These are phyloP conservation scores for Branchinecta lynchi DNA, from an alignment of 1,140 invertebrate genomes.

Conservation along the genomic window DNA sequence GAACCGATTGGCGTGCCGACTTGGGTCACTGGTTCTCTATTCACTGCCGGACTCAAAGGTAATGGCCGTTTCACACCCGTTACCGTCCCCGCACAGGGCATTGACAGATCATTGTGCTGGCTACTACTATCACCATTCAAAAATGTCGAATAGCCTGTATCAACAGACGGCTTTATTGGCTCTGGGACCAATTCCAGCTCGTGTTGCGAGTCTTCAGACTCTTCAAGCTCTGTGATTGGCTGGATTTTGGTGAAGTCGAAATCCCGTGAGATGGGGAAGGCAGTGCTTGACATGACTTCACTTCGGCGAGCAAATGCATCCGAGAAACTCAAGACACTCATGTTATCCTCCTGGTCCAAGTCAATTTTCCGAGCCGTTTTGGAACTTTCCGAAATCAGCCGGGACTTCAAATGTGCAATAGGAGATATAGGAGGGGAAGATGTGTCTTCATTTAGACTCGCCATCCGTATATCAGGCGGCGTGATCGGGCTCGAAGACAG, in stretches of 20 bases:
- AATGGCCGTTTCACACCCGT: conserved; percentile 7
- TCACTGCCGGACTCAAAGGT: not conserved
- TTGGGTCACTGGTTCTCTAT: not conserved
- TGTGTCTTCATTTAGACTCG: not conserved
- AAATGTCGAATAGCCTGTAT: conserved; percentile 1
- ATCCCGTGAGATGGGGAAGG: not conserved
- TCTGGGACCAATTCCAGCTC: not conserved
- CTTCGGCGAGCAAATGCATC: not conserved
- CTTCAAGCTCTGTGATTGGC: conserved; percentile 1
- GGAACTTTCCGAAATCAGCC: not conserved
- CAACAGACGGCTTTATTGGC: not conserved
- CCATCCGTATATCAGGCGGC: not conserved
- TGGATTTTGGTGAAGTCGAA: not conserved
- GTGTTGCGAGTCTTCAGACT: not conserved
- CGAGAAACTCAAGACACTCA: not conserved
- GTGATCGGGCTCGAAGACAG: not conserved
- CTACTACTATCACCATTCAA: not conserved
- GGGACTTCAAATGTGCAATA: not conserved
- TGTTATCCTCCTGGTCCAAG: not conserved
- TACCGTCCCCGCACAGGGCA: not conserved
- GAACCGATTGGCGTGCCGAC: not conserved
- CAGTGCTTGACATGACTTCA: not conserved
- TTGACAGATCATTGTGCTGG: not conserved
- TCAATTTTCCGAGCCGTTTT: not conserved
- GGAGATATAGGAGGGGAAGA: not conserved